A percentile compares a stretch with the other conserved stretches of the same genome.
Evolutionary conservation across 2,113 vertebrate genomes (phyloP).

Genomic region (Helogale parvula): DNA sequence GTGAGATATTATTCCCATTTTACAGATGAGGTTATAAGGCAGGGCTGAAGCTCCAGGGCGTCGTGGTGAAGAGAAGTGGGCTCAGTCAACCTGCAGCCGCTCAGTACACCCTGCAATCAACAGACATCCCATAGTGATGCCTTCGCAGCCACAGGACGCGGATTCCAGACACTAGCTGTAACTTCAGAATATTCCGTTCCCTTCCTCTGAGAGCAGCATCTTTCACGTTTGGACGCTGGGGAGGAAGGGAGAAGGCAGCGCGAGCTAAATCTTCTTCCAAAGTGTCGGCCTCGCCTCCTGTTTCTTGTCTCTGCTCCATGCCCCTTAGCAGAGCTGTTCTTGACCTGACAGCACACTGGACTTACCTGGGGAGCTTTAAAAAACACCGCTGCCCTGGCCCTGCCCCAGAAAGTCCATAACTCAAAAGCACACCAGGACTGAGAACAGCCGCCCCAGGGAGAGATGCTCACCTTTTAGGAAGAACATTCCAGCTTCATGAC

Average conservation of each 20-base stretch:
- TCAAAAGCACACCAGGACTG: not conserved
- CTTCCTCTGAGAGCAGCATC: not conserved
- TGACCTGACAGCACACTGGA: too few relatives aligned
- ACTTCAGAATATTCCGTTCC: not conserved
- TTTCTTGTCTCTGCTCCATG: not conserved
- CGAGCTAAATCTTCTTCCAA: not conserved
- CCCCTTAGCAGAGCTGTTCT: not conserved
- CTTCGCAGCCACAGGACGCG: fast-evolving
- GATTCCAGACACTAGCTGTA: not conserved
- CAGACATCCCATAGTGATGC: fast-evolving
- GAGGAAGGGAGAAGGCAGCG: not conserved
- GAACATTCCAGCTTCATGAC: fast-evolving
- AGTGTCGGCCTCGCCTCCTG: not conserved
- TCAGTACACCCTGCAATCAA: not conserved
- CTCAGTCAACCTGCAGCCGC: not conserved
- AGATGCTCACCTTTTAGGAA: not conserved
- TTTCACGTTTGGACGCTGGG: not conserved
- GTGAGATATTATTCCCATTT: not conserved
- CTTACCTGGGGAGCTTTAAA: not conserved
- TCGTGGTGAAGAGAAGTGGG: not conserved
- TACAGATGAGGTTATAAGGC: not conserved
- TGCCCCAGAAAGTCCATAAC: not conserved
- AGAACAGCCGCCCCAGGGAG: not conserved
- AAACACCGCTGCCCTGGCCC: not conserved
- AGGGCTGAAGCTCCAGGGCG: not conserved